Percentiles rank a stretch among this genome's conserved stretches.
Conservation (phyloP, 2,797 vertebrate species). For the Sebastes matsubarae region DNA sequence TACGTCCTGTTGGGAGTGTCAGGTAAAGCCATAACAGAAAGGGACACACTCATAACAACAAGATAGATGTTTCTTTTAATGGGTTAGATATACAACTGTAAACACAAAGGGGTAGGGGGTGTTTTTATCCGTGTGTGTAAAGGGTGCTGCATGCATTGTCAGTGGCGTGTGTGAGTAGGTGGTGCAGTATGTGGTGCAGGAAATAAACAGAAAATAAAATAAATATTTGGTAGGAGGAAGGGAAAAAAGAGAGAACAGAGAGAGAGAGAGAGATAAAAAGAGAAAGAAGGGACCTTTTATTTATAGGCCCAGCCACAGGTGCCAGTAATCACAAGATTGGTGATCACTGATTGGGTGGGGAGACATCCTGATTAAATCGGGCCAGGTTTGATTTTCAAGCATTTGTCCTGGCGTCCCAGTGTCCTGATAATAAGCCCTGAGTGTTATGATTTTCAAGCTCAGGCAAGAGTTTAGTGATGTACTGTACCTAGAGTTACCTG, state of each 20-base stretch:
- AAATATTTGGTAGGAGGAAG: constrained; percentile 27
- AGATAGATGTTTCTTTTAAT: constrained; percentile 20
- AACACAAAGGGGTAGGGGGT: constrained; percentile 19
- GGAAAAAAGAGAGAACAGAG: background rate
- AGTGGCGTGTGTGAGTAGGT: constrained; percentile 30
- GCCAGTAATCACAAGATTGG: background rate
- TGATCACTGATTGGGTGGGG: background rate
- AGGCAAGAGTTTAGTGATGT: accelerated
- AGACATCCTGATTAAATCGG: constrained; percentile 1
- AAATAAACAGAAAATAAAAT: constrained; percentile 43
- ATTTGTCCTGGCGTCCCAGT: background rate
- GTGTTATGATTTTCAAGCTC: background rate
- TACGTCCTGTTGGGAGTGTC: constrained; percentile 37
- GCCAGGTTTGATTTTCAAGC: background rate
- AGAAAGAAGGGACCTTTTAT: constrained; percentile 22
- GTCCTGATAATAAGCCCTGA: background rate
- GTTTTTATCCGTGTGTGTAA: constrained; percentile 19
- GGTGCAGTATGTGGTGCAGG: constrained; percentile 37
- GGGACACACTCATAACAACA: background rate
- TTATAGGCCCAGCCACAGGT: constrained; percentile 37
- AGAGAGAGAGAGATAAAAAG: background rate
- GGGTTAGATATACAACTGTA: constrained; percentile 31
- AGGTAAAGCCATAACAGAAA: constrained; percentile 11
- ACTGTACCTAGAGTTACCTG: background rate
- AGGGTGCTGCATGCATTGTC: constrained; percentile 17